These are phyloP conservation scores for Tragelaphus buxtoni DNA, from an alignment of 2,113 vertebrate species.

Conservation along the genomic window DNA sequence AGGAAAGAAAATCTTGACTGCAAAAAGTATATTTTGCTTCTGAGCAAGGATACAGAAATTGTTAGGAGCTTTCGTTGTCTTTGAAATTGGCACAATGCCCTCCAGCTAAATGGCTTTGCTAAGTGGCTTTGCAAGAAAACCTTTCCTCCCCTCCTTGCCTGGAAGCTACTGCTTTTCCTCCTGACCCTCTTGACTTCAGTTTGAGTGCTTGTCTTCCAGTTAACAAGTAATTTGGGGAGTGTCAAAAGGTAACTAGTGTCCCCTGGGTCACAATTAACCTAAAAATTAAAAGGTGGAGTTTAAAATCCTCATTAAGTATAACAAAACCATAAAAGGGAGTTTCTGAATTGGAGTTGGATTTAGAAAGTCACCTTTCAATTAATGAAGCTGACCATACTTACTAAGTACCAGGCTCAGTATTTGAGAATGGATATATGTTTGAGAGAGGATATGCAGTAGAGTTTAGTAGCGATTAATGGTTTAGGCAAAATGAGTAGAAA, in stretches of 20 bases:
- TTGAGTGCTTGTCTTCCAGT: conserved; percentile 59
- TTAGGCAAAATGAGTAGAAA: conserved; percentile 40
- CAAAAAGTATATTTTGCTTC: conserved; percentile 39
- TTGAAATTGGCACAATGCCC: conserved; percentile 60
- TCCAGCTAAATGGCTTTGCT: conserved; percentile 64
- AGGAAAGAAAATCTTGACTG: neutral
- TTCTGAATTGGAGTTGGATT: conserved; percentile 54
- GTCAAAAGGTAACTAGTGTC: conserved; percentile 72
- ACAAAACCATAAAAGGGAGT: conserved; percentile 60
- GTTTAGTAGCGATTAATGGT: neutral
- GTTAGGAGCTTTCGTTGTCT: conserved; percentile 45
- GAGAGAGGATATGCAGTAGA: neutral
- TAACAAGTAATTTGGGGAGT: conserved; percentile 66
- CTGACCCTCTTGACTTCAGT: conserved; percentile 66
- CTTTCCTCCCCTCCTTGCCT: conserved; percentile 39
- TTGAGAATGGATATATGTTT: conserved; percentile 18
- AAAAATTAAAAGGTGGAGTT: conserved; percentile 73
- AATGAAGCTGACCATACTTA: conserved; percentile 56
- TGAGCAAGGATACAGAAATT: conserved; percentile 46
- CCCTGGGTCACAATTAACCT: conserved; percentile 70
- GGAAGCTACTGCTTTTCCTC: conserved; percentile 43
- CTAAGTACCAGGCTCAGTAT: conserved; percentile 8
- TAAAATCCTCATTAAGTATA: conserved; percentile 71
- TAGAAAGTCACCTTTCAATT: conserved; percentile 69
- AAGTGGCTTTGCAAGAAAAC: conserved; percentile 56